Evolutionary conservation across 2,113 vertebrate species (phyloP), one percentile per base, ranked within the genome.

Genomic region (Myxocyprinus asiaticus): DNA sequence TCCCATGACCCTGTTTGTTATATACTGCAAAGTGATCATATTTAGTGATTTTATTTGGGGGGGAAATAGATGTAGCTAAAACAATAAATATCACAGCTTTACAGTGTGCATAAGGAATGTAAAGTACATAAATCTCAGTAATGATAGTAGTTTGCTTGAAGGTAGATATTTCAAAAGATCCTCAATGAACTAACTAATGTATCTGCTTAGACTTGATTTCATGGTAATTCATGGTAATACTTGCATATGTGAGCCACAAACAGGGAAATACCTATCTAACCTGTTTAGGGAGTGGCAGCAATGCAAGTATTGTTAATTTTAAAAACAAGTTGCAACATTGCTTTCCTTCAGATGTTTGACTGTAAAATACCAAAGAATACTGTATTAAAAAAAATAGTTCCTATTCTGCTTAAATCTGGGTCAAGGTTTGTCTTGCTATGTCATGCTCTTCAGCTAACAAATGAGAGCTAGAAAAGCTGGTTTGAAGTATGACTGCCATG

Each of bases 81-180:
- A 33, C 1, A 33, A 33, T 1, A 33, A 33, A 33, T 33, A 33
- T 33, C 22, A 33, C 22, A 33, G 22, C 22, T 33, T 33, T 33
- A 33, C 22, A 33, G 22, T 33, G 22, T 33, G 22, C 22, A 11
- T 55, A 12, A 55, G 12, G 14, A 56, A 43, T 43, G 5, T 4
- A 17, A 17, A 59, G 6, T 17, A 12, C 6, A 53, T 53, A 53
- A 33, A 53, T 68, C 7, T 0, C 9, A 33, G 1, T 10, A 4
- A 10, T 58, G 4, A 11, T 45, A 12, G 9, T 11, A 7, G n/a
- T 12, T 47, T 45, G n/a, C 55, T 12, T 17, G 43, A 47, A 42
- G 69, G 69, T 15, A 45, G 15, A 59, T 72, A 72, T 61, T 72
- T 72, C 70, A 59, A 42, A 72, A 71, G 51, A 12, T 71, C 33